Evolutionary conservation across 2,888 invertebrate genomes (phyloP).

Genomic region (Minunthozetes semirufus): DNA sequence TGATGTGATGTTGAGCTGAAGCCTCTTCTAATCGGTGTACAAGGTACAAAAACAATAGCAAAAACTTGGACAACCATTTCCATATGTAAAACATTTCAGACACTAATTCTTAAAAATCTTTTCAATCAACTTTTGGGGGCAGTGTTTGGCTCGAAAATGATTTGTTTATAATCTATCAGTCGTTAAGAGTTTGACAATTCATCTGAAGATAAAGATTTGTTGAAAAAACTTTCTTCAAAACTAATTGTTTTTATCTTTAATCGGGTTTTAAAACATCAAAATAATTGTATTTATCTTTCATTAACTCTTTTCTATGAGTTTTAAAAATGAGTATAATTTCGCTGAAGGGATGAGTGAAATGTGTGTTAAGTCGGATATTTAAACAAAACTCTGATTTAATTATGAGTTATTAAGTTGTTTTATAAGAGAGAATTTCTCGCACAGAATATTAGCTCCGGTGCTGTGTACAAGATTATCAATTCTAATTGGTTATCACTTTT

Average conservation of each 20-base stretch:
- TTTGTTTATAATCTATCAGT: no score
- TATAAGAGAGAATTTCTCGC: not conserved
- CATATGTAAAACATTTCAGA: not conserved
- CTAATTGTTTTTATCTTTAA: no score
- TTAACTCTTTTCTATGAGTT: no score
- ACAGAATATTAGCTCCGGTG: not conserved
- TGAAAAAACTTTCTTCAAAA: no score
- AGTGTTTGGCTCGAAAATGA: no score
- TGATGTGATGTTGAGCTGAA: not conserved
- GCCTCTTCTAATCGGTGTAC: not conserved
- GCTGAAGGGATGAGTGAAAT: not conserved
- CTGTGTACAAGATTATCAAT: not conserved
- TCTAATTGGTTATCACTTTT: slow-evolving; percentile 23
- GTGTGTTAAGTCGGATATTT: not conserved
- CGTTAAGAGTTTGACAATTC: no score
- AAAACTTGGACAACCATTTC: not conserved
- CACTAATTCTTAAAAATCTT: not conserved
- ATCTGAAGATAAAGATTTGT: no score
- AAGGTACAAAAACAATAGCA: not conserved
- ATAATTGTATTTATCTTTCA: no score
- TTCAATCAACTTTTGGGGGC: not conserved
- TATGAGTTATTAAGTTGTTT: not conserved
- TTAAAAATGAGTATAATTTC: not conserved
- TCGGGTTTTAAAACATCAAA: no score
- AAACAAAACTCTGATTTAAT: slow-evolving; percentile 8